Evolutionary conservation across 2,113 vertebrate species (phyloP).

Genomic region (Thermophis baileyi): DNA sequence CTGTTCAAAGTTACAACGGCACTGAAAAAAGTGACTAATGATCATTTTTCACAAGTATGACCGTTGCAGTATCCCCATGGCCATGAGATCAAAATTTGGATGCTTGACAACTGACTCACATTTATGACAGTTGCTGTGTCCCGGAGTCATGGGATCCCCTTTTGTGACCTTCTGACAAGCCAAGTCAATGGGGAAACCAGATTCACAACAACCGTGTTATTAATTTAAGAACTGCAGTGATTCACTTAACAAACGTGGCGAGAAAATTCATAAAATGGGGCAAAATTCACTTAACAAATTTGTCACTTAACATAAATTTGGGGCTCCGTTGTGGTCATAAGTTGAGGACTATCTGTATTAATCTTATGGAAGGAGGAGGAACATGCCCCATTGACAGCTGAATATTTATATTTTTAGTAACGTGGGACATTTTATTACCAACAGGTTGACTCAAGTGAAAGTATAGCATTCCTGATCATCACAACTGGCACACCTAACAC

Average conservation of each 20-base stretch:
- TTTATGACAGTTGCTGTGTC: neutral
- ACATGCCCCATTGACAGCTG: neutral
- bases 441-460: neutral
- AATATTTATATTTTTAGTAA: neutral
- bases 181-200: neutral
- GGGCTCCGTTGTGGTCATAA: neutral
- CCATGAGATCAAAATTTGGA: too few species aligned
- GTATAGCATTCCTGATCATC: neutral
- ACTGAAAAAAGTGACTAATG: neutral
- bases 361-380: neutral
- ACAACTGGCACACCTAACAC: neutral
- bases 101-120: neutral
- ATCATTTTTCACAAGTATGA: too few species aligned
- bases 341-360: neutral
- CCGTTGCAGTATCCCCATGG: too few species aligned
- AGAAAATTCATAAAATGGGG: too few species aligned
- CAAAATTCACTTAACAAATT: neutral
- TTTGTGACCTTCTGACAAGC: neutral
- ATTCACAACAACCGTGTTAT: too few species aligned
- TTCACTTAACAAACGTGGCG: neutral
- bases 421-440: neutral
- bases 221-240: neutral
- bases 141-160: neutral
- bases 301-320: neutral
- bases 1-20: neutral